These are phyloP conservation scores for Corapipo altera DNA, from an alignment of 2,113 vertebrate genomes.

Conservation along the genomic window DNA sequence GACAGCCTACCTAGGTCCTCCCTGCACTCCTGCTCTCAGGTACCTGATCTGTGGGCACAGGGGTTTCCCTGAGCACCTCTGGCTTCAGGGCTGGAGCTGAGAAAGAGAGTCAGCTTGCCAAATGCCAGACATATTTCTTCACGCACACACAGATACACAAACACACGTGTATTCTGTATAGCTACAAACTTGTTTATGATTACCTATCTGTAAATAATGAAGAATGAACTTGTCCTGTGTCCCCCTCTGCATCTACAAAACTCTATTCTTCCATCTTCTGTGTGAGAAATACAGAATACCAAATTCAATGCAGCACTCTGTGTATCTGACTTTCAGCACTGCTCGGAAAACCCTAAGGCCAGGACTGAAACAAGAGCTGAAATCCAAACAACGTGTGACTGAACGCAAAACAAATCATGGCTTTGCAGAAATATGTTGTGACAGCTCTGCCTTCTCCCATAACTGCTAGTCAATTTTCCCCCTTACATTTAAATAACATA, in stretches of 20 bases:
- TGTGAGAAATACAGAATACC: not conserved
- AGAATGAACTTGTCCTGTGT: not conserved
- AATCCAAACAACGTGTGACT: constrained; percentile 66
- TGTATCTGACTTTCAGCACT: not conserved
- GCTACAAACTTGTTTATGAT: not conserved
- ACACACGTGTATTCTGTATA: not conserved
- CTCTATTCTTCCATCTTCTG: not conserved
- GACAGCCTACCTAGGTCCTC: rapidly evolving
- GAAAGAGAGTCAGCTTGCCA: not conserved
- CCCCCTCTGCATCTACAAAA: not conserved
- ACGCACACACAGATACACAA: no score
- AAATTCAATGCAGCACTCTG: not conserved
- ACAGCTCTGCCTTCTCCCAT: constrained; percentile 60
- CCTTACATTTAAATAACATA: constrained; percentile 34
- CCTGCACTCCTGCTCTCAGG: not conserved
- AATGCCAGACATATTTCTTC: not conserved
- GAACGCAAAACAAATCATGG: constrained; percentile 67
- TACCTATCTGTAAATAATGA: not conserved
- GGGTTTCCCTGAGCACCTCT: not conserved
- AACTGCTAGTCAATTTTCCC: constrained; percentile 32
- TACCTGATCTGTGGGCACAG: not conserved
- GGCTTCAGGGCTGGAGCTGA: not conserved
- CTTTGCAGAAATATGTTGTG: constrained; percentile 59
- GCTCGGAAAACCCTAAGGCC: constrained; percentile 53
- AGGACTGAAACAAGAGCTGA: constrained; percentile 63